Base-by-base conservation (phyloP, 2,888 invertebrate genomes). In the Ctena decussata region DNA sequence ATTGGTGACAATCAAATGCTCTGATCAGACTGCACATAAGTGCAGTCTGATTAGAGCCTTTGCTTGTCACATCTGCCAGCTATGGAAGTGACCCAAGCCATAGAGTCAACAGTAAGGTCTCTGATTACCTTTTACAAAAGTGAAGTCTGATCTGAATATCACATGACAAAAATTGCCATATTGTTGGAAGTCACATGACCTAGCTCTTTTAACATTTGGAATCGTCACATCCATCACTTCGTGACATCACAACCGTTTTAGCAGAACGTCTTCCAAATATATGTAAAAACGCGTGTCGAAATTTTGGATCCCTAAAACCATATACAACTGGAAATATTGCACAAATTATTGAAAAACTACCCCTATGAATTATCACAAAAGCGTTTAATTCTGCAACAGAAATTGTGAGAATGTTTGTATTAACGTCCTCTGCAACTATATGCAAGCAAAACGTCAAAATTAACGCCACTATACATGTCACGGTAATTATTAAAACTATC, bases 321-420 rank as follows among this genome's bases (percentile, higher is more conserved):
- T 88, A 88, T 18, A 88, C 46, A 39, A 88, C 80, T 3, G 88
- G 88, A 76, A 88, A 88, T 35, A 88, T 76, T 8, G 88, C 88
- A 75, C 85, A 86, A n/a, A 88, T 88, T 15, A 88, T 88, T 24
- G 88, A 88, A 84, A 88, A 85, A 69, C 88, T 88, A 6, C 88
- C 88, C 0, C 88, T 39, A 49, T 88, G 88, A 74, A 88, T 86
- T 76, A 88, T 84, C 27, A 88, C 88, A 80, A 88, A 88, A 6
- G 84, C 84, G 44, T 82, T 77, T 41, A 88, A 53, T 46, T 69
- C 71, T 6, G 72, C 71, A 15, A 39, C 35, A 24, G 85, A 71
- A 35, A 84, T 70, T 2, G 65, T 30, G 0, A 72, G 49, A 6
- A 77, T 82, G 49, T 88, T 84, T 2, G 44, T 69, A 49, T 88